These are phyloP conservation scores for Catajapyx aquilonaris DNA, from an alignment of 1,140 invertebrate species.

Conservation along the genomic window DNA sequence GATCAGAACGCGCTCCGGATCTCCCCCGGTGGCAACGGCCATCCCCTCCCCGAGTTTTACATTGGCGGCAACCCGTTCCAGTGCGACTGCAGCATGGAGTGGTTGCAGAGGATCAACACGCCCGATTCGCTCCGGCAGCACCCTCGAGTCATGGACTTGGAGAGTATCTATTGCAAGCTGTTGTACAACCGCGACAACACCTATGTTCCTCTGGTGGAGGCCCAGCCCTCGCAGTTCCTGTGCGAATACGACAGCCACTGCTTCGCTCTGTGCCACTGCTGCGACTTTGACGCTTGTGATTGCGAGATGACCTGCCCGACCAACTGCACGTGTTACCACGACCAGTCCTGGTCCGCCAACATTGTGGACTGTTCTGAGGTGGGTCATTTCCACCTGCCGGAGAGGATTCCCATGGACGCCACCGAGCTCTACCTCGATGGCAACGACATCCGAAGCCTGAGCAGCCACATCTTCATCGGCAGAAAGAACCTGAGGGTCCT, in stretches of 20 bases:
- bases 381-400: slow-evolving; percentile 50
- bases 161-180: slow-evolving; percentile 68
- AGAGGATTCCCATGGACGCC: slow-evolving; percentile 78
- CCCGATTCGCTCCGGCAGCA: slow-evolving; percentile 50
- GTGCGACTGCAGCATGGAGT: slow-evolving; percentile 71
- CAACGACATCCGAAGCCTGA: slow-evolving; percentile 45
- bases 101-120: slow-evolving; percentile 61
- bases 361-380: slow-evolving; percentile 68
- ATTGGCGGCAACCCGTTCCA: slow-evolving; percentile 75
- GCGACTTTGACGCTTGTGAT: slow-evolving; percentile 82
- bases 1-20: slow-evolving; percentile 69
- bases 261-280: slow-evolving; percentile 75
- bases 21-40: slow-evolving; percentile 49
- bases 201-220: slow-evolving; percentile 60
- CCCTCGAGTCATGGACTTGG: slow-evolving; percentile 66
- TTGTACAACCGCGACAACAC: slow-evolving; percentile 59
- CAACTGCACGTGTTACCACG: slow-evolving; percentile 79
- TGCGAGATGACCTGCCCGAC: slow-evolving; percentile 86
- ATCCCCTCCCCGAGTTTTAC: slow-evolving; percentile 69
- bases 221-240: slow-evolving; percentile 65
- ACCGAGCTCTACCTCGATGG: slow-evolving; percentile 76
- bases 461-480: slow-evolving; percentile 74
- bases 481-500: slow-evolving; percentile 61
- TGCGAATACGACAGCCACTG: slow-evolving; percentile 81
- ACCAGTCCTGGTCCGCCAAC: slow-evolving; percentile 77